These are phyloP conservation scores for Sympetrum striolatum DNA, from an alignment of 2,888 invertebrate genomes.

Conservation along the genomic window DNA sequence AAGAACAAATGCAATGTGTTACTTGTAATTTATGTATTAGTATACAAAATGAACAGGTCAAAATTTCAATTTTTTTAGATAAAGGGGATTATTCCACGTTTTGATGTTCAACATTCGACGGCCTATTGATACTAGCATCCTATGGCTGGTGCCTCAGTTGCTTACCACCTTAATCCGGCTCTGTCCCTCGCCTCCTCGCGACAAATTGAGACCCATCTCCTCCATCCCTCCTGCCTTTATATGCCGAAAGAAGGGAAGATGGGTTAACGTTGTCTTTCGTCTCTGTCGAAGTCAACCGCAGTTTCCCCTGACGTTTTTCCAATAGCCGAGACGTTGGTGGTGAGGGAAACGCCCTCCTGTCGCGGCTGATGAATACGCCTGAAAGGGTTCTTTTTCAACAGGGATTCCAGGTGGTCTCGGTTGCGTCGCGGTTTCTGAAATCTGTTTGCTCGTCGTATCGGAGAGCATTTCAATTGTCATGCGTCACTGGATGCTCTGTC, in stretches of 20 bases:
- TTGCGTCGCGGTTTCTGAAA: neutral
- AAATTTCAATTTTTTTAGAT: too few relatives aligned
- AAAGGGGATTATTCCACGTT: too few relatives aligned
- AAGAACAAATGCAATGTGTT: too few relatives aligned
- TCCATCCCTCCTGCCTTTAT: neutral
- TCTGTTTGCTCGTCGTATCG: neutral
- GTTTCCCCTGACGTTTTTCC: neutral
- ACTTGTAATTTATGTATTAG: too few relatives aligned
- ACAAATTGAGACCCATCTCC: constrained; percentile 38
- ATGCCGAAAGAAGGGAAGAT: neutral
- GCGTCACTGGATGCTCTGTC: neutral
- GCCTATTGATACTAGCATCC: neutral
- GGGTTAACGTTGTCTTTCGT: neutral
- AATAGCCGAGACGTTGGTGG: neutral
- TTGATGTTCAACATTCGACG: too few relatives aligned
- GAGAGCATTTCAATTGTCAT: neutral
- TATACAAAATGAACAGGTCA: too few relatives aligned
- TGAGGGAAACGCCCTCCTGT: neutral
- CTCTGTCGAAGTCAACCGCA: neutral
- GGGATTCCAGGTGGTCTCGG: neutral
- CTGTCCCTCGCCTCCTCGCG: neutral
- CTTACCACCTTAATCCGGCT: neutral
- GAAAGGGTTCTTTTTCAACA: neutral
- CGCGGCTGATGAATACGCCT: neutral
- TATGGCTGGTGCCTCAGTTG: too few relatives aligned